phyloP scores from a whole-genome alignment of 2,113 vertebrate species.

The Indicator indicator region DNA sequence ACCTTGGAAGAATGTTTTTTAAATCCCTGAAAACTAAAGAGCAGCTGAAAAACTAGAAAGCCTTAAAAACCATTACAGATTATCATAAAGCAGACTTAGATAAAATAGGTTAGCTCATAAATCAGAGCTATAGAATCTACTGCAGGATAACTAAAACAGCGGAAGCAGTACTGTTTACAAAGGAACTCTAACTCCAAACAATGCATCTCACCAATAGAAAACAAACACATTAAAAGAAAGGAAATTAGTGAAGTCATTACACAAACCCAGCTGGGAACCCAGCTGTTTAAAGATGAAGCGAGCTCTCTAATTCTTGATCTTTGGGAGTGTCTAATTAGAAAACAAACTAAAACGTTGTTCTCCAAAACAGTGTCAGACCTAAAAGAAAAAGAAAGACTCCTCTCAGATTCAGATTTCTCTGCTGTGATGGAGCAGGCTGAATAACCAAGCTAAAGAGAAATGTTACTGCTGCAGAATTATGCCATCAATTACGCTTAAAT shows the following conservation, averaged over 20 bases:
- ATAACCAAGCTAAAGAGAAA: conserved; percentile 32
- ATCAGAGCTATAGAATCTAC: conserved; percentile 49
- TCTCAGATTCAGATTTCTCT: conserved; percentile 14
- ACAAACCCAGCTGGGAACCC: conserved; percentile 74
- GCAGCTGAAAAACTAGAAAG: conserved; percentile 35
- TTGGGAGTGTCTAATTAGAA: conserved; percentile 73
- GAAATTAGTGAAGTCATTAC: conserved; percentile 78
- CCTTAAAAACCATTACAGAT: background rate
- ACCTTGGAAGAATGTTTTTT: conserved; percentile 39
- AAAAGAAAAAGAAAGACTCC: conserved; percentile 36
- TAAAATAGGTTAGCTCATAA: conserved; percentile 57
- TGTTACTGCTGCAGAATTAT: conserved; percentile 15
- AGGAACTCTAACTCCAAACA: conserved; percentile 75
- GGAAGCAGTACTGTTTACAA: conserved; percentile 59
- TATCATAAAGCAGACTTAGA: conserved; percentile 37
- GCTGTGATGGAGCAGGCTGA: background rate
- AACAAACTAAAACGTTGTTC: conserved; percentile 62
- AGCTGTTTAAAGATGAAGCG: conserved; percentile 74
- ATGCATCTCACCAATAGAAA: conserved; percentile 63
- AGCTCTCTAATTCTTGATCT: conserved; percentile 71
- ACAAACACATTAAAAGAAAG: conserved; percentile 79
- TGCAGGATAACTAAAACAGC: conserved; percentile 65
- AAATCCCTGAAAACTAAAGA: conserved; percentile 17
- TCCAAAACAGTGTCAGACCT: conserved; percentile 46
- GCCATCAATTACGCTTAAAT: conserved; percentile 28